These are phyloP conservation scores for Platichthys stellatus DNA, from an alignment of 2,113 vertebrate species.

Conservation along the genomic window DNA sequence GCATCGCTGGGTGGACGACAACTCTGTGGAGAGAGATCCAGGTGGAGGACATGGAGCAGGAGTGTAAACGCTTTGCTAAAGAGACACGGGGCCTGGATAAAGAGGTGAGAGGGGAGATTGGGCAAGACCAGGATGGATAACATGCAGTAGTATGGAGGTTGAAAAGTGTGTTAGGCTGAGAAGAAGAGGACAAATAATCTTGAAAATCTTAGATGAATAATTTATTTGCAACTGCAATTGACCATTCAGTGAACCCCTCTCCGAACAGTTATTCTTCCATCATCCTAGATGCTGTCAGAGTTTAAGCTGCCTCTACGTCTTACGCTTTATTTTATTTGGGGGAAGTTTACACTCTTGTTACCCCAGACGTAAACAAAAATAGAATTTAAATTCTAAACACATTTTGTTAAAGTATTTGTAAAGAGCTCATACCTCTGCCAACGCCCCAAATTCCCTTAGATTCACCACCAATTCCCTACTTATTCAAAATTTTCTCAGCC, in stretches of 20 bases:
- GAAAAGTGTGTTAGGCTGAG: not conserved
- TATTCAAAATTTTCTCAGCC: too few species aligned
- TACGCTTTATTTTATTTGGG: not conserved
- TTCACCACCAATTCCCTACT: too few species aligned
- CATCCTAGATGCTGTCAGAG: not conserved
- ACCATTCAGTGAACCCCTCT: not conserved
- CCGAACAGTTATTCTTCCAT: not conserved
- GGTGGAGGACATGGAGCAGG: slow-evolving; percentile 91
- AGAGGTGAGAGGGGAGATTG: slow-evolving; percentile 78
- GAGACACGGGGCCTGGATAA: slow-evolving; percentile 89
- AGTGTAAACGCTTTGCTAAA: slow-evolving; percentile 90
- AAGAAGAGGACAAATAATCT: not conserved
- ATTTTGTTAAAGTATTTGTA: too few species aligned
- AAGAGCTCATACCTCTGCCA: too few species aligned
- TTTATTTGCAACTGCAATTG: not conserved
- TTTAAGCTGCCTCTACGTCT: not conserved
- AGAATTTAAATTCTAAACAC: too few species aligned
- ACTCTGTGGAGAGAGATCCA: slow-evolving; percentile 89
- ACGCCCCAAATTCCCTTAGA: too few species aligned
- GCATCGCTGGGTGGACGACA: slow-evolving; percentile 86
- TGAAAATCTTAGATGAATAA: slow-evolving; percentile 3
- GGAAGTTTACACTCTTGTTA: too few species aligned
- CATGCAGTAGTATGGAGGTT: not conserved
- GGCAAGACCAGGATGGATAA: not conserved
- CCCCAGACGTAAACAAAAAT: too few species aligned